A percentile compares a stretch with the other conserved stretches of the same genome.
Conservation (phyloP, 2,797 vertebrate species). For the Apodemus agrarius region DNA sequence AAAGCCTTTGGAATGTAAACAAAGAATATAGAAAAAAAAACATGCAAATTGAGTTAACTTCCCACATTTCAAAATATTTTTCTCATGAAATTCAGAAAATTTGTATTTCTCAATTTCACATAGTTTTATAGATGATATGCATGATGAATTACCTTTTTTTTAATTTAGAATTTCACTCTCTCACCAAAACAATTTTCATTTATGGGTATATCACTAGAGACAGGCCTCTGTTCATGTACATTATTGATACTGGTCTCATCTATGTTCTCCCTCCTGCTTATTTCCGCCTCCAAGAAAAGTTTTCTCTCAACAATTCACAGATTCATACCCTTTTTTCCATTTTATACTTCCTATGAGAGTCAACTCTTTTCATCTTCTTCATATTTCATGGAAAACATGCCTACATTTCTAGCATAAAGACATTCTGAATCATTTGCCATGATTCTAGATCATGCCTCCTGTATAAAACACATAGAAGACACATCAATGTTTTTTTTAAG, state of each 20-base stretch:
- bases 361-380: background rate
- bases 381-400: background rate
- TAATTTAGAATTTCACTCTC: background rate
- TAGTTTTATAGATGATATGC: background rate
- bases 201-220: background rate
- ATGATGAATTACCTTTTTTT: too few relatives aligned
- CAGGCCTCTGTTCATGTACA: background rate
- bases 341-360: background rate
- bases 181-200: background rate
- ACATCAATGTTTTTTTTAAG: background rate
- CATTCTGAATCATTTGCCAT: background rate
- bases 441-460: background rate
- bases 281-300: background rate
- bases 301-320: background rate
- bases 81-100: background rate
- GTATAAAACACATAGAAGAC: background rate
- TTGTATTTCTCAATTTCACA: background rate
- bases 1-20: too few relatives aligned
- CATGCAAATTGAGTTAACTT: too few relatives aligned
- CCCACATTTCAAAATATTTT: background rate
- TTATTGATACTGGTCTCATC: background rate
- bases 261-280: background rate
- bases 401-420: background rate
- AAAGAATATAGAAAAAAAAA: too few relatives aligned
- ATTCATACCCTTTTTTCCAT: fast-evolving